Percentiles rank a stretch among this genome's conserved stretches.
Conservation (phyloP, 2,113 vertebrate species). For the Pleuronectes platessa region DNA sequence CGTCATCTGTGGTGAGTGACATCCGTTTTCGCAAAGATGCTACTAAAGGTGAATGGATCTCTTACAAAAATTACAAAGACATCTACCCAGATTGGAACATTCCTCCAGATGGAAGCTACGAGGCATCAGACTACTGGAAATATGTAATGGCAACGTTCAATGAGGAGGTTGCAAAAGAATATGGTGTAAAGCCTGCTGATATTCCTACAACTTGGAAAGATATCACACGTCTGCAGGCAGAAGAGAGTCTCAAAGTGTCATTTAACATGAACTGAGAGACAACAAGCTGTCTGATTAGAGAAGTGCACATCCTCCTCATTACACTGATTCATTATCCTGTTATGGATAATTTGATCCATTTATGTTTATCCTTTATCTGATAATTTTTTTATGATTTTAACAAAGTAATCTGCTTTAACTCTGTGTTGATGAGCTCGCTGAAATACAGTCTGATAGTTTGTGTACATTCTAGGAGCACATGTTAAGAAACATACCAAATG, state of each 20-base stretch:
- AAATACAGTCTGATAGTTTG: neutral
- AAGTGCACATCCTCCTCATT: neutral
- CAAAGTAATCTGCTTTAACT: too few species aligned
- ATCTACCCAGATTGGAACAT: constrained; percentile 77
- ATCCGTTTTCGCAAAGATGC: accelerated
- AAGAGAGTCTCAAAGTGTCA: constrained; percentile 60
- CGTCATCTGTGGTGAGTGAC: constrained; percentile 37
- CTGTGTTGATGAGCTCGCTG: neutral
- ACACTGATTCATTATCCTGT: too few species aligned
- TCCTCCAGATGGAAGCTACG: constrained; percentile 65
- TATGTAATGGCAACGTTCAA: constrained; percentile 73
- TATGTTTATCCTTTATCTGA: too few species aligned
- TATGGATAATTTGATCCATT: too few species aligned
- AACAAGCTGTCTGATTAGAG: neutral
- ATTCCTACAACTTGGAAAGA: constrained; percentile 61
- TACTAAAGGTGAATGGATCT: accelerated
- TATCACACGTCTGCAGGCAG: constrained; percentile 48
- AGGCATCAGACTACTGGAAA: constrained; percentile 81
- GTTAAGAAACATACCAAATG: neutral
- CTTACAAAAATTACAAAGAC: constrained; percentile 60
- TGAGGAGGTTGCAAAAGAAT: constrained; percentile 34
- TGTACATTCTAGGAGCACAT: neutral
- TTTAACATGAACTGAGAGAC: constrained; percentile 54
- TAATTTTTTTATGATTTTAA: too few species aligned
- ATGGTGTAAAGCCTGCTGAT: constrained; percentile 37